These are phyloP conservation scores for Watsonalla binaria DNA, from an alignment of 2,888 invertebrate genomes.

Conservation along the genomic window DNA sequence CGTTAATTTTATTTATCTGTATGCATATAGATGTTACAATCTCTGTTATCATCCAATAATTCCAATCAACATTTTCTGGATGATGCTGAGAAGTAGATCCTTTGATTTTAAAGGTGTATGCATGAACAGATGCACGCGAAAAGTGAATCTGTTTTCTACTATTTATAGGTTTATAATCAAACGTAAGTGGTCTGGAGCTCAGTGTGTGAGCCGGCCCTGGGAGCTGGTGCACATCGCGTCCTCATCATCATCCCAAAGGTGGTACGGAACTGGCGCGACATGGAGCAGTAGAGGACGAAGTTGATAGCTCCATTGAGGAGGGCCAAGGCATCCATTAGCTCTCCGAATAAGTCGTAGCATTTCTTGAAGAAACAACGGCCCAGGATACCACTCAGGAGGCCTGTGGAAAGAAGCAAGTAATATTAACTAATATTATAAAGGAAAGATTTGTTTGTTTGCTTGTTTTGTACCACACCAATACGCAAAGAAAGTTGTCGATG, in stretches of 20 bases:
- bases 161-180: constrained; percentile 30
- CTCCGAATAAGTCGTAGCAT: constrained; percentile 90
- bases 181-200: constrained; percentile 83
- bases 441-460: background rate
- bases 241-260: constrained; percentile 86
- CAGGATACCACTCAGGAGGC: constrained; percentile 82
- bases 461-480: background rate
- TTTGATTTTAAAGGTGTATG: no score
- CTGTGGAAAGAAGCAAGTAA: constrained; percentile 28
- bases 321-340: constrained; percentile 93
- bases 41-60: no score
- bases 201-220: constrained; percentile 75
- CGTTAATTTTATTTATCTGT: no score
- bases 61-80: no score
- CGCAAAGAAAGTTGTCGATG: no score
- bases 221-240: constrained; percentile 73
- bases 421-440: background rate
- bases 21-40: no score
- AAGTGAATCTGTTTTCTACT: no score
- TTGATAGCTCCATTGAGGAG: constrained; percentile 95
- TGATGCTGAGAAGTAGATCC: no score
- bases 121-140: no score
- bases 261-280: constrained; percentile 95
- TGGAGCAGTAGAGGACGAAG: constrained; percentile 95
- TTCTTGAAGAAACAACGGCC: constrained; percentile 85